These are phyloP conservation scores for Selene dorsalis DNA, from an alignment of 2,797 vertebrate species.

Conservation along the genomic window DNA sequence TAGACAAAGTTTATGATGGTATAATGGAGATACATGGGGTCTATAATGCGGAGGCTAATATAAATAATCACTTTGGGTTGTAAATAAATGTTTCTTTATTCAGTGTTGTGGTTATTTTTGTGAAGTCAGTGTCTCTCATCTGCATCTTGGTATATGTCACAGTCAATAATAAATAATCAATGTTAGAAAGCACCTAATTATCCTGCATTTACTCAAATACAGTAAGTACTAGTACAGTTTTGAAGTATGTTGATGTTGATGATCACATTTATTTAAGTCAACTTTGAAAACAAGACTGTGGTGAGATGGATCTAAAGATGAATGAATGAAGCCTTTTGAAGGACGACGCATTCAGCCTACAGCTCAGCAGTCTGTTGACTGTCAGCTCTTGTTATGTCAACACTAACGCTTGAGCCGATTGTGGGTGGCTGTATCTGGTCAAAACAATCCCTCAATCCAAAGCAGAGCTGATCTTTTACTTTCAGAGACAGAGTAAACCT, in stretches of 20 bases:
- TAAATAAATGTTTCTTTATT: slow-evolving; percentile 36
- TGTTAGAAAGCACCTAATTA: background rate
- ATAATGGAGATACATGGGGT: background rate
- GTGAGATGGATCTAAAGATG: background rate
- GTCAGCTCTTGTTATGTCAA: slow-evolving; percentile 66
- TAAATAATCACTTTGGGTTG: background rate
- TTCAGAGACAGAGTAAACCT: slow-evolving; percentile 9
- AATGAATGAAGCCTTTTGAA: slow-evolving; percentile 15
- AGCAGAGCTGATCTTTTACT: slow-evolving; percentile 17
- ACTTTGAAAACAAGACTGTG: background rate
- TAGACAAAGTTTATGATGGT: background rate
- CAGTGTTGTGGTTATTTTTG: background rate
- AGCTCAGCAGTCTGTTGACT: background rate
- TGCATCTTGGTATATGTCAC: background rate
- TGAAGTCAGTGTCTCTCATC: background rate
- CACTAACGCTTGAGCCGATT: slow-evolving; percentile 17
- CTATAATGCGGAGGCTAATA: background rate
- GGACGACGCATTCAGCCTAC: slow-evolving; percentile 32
- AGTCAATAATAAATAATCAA: background rate
- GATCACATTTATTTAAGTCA: background rate
- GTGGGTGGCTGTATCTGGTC: slow-evolving; percentile 42
- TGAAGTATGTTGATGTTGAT: background rate
- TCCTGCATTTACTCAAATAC: background rate
- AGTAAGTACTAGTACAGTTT: no score
- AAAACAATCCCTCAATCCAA: slow-evolving; percentile 53